Percentiles rank a stretch among this genome's conserved stretches.
Conservation (phyloP, 2,888 invertebrate genomes). For the Diadromus collaris region DNA sequence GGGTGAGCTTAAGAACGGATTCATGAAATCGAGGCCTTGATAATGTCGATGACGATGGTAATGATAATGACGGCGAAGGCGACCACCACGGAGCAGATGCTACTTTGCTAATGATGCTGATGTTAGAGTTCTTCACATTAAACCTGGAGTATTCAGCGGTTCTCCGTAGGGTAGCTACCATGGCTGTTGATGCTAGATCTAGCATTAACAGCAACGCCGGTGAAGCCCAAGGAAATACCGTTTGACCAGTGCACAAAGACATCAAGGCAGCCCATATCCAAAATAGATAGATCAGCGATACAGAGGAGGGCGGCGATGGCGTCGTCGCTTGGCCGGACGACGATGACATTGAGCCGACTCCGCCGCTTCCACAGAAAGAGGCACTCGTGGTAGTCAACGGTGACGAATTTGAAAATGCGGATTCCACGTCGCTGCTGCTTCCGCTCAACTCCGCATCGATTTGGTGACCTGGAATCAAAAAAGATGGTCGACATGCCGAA, state of each 20-base stretch:
- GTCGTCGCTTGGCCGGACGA: slow-evolving; percentile 79
- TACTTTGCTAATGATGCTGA: slow-evolving; percentile 21
- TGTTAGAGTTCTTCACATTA: slow-evolving; percentile 29
- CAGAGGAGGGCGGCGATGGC: slow-evolving; percentile 66
- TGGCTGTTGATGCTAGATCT: slow-evolving; percentile 32
- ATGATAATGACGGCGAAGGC: slow-evolving; percentile 28
- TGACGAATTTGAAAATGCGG: slow-evolving; percentile 59
- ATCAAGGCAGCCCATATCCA: slow-evolving; percentile 80
- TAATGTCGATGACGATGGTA: slow-evolving; percentile 23
- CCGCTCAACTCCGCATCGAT: slow-evolving; percentile 48
- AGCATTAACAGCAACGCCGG: slow-evolving; percentile 52
- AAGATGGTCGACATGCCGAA: slow-evolving; percentile 26
- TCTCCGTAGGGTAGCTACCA: slow-evolving; percentile 38
- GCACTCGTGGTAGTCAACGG: slow-evolving; percentile 67
- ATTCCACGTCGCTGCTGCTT: slow-evolving; percentile 62
- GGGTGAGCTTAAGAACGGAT: slow-evolving; percentile 42
- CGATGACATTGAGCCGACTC: slow-evolving; percentile 74
- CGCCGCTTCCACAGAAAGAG: slow-evolving; percentile 72
- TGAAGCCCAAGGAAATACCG: slow-evolving; percentile 64
- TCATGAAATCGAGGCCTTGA: slow-evolving; percentile 30
- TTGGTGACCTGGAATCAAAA: slow-evolving; percentile 56
- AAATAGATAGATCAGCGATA: slow-evolving; percentile 73
- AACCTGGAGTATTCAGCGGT: background rate
- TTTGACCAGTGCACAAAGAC: slow-evolving; percentile 76
- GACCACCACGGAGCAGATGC: slow-evolving; percentile 35